These are phyloP conservation scores for Melitaea cinxia DNA, from an alignment of 1,140 invertebrate species.

Conservation along the genomic window DNA sequence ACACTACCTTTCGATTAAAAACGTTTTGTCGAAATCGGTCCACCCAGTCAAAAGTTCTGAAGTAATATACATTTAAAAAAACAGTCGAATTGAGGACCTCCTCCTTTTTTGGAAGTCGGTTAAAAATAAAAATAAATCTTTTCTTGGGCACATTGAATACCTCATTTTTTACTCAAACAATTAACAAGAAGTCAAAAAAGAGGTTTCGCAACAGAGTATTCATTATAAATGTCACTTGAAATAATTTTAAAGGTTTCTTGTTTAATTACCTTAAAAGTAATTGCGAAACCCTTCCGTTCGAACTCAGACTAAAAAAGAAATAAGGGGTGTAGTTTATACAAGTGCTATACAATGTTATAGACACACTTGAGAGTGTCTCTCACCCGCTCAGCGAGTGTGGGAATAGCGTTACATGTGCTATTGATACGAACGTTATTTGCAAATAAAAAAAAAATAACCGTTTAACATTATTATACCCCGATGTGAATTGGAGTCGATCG, in stretches of 20 bases:
- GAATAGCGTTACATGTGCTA: constrained; percentile 25
- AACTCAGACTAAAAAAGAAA: neutral
- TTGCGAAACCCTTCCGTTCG: neutral
- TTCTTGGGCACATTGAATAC: too few relatives aligned
- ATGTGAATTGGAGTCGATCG: neutral
- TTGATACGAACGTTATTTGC: constrained; percentile 19
- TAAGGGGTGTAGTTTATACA: neutral
- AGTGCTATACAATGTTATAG: neutral
- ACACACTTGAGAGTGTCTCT: neutral
- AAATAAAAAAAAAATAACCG: constrained; percentile 26
- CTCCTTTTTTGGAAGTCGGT: too few relatives aligned
- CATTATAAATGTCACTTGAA: neutral
- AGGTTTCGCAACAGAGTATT: neutral
- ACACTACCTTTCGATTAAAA: too few relatives aligned
- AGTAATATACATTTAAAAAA: too few relatives aligned
- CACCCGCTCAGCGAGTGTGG: constrained; percentile 19
- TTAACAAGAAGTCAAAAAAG: neutral
- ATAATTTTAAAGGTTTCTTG: neutral
- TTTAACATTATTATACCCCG: neutral
- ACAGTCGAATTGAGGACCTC: too few relatives aligned
- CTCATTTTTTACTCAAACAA: too few relatives aligned
- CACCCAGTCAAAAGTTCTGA: too few relatives aligned
- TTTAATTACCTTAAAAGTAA: neutral
- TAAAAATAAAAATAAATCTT: too few relatives aligned
- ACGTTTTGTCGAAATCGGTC: too few relatives aligned